Conservation (phyloP, 2,113 vertebrate genomes). For the Emydocephalus ijimae region DNA sequence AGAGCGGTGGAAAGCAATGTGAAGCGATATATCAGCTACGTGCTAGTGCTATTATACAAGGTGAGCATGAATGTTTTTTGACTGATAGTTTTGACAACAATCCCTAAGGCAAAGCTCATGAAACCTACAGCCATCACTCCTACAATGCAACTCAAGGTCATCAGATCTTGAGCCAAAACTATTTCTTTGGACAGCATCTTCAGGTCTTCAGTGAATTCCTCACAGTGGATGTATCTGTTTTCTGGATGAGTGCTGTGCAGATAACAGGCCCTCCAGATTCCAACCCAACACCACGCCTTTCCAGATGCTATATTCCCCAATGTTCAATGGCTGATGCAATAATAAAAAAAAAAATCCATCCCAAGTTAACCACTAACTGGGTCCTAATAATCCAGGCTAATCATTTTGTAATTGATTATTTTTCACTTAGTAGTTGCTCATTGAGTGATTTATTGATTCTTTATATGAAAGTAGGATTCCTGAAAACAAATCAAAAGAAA, state of each 20-base stretch:
- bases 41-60: slow-evolving; percentile 29
- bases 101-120: slow-evolving; percentile 49
- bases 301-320: background rate
- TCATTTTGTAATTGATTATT: slow-evolving; percentile 56
- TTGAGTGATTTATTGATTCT: background rate
- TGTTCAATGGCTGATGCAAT: slow-evolving; percentile 27
- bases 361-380: slow-evolving; percentile 69
- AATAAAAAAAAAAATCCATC: slow-evolving; percentile 69
- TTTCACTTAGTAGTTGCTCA: background rate
- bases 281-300: slow-evolving; percentile 70
- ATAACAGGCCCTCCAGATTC: slow-evolving; percentile 74
- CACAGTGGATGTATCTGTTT: slow-evolving; percentile 51
- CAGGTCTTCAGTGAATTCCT: slow-evolving; percentile 28
- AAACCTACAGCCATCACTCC: slow-evolving; percentile 57
- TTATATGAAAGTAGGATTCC: background rate
- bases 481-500: slow-evolving; percentile 26
- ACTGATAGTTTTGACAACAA: slow-evolving; percentile 48
- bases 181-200: slow-evolving; percentile 37
- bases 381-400: slow-evolving; percentile 61
- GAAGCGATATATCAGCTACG: too few species aligned
- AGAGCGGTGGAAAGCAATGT: too few species aligned
- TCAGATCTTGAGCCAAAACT: slow-evolving; percentile 65
- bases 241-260: slow-evolving; percentile 28
- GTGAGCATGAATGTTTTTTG: background rate
- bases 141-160: slow-evolving; percentile 55